phyloP scores from a whole-genome alignment of 2,113 vertebrate genomes.

The Pituophis catenifer region DNA sequence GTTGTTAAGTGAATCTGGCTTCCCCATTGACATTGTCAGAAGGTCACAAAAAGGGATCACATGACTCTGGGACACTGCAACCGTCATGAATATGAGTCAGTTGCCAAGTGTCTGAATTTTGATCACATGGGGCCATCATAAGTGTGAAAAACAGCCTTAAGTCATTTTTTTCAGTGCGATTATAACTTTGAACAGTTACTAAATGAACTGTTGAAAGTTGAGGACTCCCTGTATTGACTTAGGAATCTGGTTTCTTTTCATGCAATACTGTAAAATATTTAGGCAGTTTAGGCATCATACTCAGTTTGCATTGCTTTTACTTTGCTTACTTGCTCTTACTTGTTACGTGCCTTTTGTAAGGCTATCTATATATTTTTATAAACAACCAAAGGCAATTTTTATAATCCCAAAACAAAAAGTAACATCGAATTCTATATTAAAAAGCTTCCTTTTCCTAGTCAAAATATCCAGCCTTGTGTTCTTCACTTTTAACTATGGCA shows the following conservation, averaged over 20 bases:
- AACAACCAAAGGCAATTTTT: background rate
- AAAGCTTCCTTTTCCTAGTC: background rate
- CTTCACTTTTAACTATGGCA: background rate
- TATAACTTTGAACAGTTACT: background rate
- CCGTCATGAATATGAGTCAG: background rate
- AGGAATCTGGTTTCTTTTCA: background rate
- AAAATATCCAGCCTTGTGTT: background rate
- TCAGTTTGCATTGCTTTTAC: background rate
- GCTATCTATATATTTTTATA: background rate
- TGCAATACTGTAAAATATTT: background rate
- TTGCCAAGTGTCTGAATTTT: background rate
- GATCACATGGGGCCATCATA: fast-evolving
- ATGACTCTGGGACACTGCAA: background rate
- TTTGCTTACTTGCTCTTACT: background rate
- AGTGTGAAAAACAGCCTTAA: background rate
- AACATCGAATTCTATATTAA: background rate
- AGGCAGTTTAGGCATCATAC: background rate
- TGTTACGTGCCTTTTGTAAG: background rate
- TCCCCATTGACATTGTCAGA: background rate
- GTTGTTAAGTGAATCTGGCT: background rate
- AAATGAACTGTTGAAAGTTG: background rate
- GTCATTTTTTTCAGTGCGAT: background rate
- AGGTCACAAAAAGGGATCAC: background rate
- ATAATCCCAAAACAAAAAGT: background rate
- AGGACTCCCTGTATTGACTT: background rate